phyloP scores from a whole-genome alignment of 64 coral and sea anemone species.

The Stichodactyla helianthus region DNA sequence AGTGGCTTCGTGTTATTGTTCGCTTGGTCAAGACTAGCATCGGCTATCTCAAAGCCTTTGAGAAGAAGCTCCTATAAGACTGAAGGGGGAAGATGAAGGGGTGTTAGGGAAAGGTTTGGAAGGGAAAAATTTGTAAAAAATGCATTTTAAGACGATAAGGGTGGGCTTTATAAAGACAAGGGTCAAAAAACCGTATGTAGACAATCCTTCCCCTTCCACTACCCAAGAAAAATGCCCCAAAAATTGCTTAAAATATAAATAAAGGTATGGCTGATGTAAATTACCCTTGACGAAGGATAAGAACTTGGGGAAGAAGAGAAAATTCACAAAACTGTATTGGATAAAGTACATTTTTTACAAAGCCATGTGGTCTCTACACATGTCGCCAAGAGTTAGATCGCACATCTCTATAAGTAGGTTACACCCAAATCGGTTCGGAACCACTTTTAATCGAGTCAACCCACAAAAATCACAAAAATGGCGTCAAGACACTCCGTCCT shows the following conservation, averaged over 20 bases:
- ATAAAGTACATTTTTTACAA: conserved; percentile 1
- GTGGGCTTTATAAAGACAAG: conserved; percentile 5
- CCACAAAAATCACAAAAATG: conserved; percentile 32
- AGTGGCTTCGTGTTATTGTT: neutral
- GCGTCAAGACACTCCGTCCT: conserved; percentile 17
- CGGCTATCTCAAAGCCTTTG: neutral
- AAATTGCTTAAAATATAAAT: conserved; percentile 4
- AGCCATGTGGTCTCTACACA: conserved; percentile 13
- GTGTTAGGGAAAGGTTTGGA: neutral
- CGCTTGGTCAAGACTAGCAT: neutral
- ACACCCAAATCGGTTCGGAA: conserved; percentile 5
- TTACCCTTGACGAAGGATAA: neutral
- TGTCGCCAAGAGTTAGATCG: neutral
- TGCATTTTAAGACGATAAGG: neutral
- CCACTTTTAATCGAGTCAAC: conserved; percentile 26
- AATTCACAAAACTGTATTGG: neutral
- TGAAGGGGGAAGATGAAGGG: neutral
- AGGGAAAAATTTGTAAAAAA: neutral
- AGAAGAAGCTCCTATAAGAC: neutral
- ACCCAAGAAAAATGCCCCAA: neutral
- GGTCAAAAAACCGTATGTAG: neutral
- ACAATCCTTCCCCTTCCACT: neutral
- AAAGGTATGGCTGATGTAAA: neutral
- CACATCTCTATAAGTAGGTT: neutral
- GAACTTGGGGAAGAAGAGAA: neutral